A percentile compares a stretch with the other conserved stretches of the same genome.
Conservation (phyloP, 2,113 vertebrate species). For the Hirundichthys speculiger region DNA sequence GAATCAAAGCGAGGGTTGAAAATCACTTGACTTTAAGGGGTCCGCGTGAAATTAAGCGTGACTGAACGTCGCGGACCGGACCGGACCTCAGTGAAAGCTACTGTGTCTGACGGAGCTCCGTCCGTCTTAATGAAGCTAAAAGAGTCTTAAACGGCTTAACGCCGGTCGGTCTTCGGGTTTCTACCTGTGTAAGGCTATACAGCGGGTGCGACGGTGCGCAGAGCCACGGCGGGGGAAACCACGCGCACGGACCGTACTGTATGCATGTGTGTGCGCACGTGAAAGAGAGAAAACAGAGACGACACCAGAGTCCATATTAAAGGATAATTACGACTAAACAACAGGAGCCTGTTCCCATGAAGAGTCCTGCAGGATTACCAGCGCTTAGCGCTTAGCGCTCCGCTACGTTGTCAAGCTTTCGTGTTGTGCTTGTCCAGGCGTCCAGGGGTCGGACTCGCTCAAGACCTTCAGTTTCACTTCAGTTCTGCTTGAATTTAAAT, state of each 20-base stretch:
- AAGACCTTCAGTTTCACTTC: no score
- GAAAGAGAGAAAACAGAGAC: slow-evolving; percentile 46
- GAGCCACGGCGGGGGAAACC: slow-evolving; percentile 36
- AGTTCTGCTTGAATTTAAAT: no score
- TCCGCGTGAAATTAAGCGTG: slow-evolving; percentile 77
- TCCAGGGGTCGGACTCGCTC: no score
- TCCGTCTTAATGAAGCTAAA: slow-evolving; percentile 84
- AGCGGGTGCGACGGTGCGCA: slow-evolving; percentile 82
- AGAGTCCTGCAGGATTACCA: slow-evolving; percentile 69
- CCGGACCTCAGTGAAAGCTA: slow-evolving; percentile 76
- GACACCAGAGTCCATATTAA: slow-evolving; percentile 83
- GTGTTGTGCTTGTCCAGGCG: background rate
- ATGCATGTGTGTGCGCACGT: slow-evolving; percentile 10
- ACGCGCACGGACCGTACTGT: slow-evolving; percentile 43
- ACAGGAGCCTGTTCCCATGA: slow-evolving; percentile 76
- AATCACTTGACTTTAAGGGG: slow-evolving; percentile 79
- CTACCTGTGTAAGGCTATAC: slow-evolving; percentile 83
- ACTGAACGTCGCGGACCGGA: slow-evolving; percentile 64
- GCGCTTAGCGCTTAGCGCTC: slow-evolving; percentile 62
- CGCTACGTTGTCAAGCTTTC: slow-evolving; percentile 49
- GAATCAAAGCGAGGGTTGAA: slow-evolving; percentile 70
- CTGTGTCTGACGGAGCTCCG: slow-evolving; percentile 77
- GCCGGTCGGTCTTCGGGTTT: slow-evolving; percentile 83
- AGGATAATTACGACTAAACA: slow-evolving; percentile 82
- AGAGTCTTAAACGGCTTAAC: slow-evolving; percentile 83